Evolutionary conservation across 2,888 invertebrate species (phyloP), one percentile per base, ranked within the genome.

Genomic region (Polydrusus tereticollis): DNA sequence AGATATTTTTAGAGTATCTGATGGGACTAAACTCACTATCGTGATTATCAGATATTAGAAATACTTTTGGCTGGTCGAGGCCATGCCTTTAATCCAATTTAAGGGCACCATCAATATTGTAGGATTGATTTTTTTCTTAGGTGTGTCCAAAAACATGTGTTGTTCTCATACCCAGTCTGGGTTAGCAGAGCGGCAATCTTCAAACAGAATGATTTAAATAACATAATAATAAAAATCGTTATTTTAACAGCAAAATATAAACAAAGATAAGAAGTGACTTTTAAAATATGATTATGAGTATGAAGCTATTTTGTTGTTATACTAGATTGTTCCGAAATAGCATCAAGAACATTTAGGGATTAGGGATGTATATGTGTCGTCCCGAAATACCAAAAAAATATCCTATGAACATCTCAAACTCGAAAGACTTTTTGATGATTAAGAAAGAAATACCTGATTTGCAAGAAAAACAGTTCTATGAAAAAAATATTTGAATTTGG

Each of bases 21-120:
- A 64, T 36, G 38, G 50, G 52, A 64, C 33, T 38, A 21, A 23
- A 38, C 52, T 55, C 14, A n/a, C 23, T 52, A 16, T 52, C 64
- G 64, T 64, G 64, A 64, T 64, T 33, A 23, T 33, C 23, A 52
- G 64, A 64, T 64, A 64, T 64, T 64, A 64, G 36, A 55, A 47
- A 8, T 23, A 12, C 8, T n/a, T 47, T 21, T 21, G 21, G 21
- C 41, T 7, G 16, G 41, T 41, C 41, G 14, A 41, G 41, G 21
- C 5, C 47, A n/a, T 12, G 21, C n/a, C 12, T 47, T n/a, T 47
- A 47, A 47, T 47, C 47, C 21, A 47, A 47, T 47, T 47, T 47
- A 21, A 47, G n/a, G 47, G 12, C 23, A 47, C 12, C 18, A 43
- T 47, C 21, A 21, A 21, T 21, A 47, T 47, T n/a, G 47, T n/a